Percentiles rank a stretch among this genome's conserved stretches.
phyloP scores from a whole-genome alignment of 1,140 invertebrate species.

The Apis mellifera region Amel_HAv3.1 CM009938.2:10385501-10386000 shows the following conservation, averaged over 20 bases:
- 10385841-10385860: no score
- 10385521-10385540: neutral
- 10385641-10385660: neutral
- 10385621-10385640: conserved; percentile 8
- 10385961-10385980: conserved; percentile 99
- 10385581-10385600: conserved; percentile 10
- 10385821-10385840: no score
- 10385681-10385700: neutral
- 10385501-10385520: neutral
- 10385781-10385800: neutral
- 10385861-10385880: no score
- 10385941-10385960: conserved; percentile 99
- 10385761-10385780: neutral
- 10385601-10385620: neutral
- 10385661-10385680: neutral
- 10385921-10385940: conserved; percentile 97
- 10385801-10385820: neutral
- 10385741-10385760: neutral
- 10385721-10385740: neutral
- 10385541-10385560: neutral
- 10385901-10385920: conserved; percentile 64
- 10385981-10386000: no score
- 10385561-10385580: neutral
- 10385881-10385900: neutral
- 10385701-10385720: neutral